Percentiles rank a stretch among this genome's conserved stretches.
Evolutionary conservation across 2,797 vertebrate species (phyloP).

Genomic region (Leptatherina wallacei): DNA sequence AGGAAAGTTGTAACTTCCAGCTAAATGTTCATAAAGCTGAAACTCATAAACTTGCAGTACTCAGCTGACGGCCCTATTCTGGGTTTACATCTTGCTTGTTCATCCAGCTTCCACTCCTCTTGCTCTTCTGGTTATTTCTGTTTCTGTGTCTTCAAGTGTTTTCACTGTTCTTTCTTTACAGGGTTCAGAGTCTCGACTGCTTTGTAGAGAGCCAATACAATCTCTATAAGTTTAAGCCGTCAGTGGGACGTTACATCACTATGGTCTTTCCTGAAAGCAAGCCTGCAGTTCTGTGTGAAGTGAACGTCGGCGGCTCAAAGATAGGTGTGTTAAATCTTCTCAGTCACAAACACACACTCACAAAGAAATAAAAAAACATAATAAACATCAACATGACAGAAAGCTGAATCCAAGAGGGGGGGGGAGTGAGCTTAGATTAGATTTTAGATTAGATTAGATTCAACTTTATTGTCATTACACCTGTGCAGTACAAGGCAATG

Average conservation of each 20-base stretch:
- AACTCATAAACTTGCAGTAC: neutral
- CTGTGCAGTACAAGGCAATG: too few relatives aligned
- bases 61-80: neutral
- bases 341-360: neutral
- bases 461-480: too few relatives aligned
- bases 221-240: accelerated
- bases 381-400: too few relatives aligned
- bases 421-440: too few relatives aligned
- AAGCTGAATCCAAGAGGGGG: too few relatives aligned
- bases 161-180: slow-evolving; percentile 1
- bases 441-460: too few relatives aligned
- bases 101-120: neutral
- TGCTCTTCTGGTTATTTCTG: neutral
- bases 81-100: neutral
- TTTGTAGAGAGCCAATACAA: accelerated
- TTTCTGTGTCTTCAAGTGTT: neutral
- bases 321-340: slow-evolving; percentile 5
- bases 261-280: accelerated
- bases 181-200: accelerated
- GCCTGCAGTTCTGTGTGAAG: neutral
- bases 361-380: neutral
- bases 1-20: neutral
- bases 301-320: neutral
- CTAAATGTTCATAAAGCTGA: neutral
- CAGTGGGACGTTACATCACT: slow-evolving; percentile 29